Evolutionary conservation across 35 echinoderm and acorn worm genomes (phyloP).

Genomic region (Diadema setosum): DNA sequence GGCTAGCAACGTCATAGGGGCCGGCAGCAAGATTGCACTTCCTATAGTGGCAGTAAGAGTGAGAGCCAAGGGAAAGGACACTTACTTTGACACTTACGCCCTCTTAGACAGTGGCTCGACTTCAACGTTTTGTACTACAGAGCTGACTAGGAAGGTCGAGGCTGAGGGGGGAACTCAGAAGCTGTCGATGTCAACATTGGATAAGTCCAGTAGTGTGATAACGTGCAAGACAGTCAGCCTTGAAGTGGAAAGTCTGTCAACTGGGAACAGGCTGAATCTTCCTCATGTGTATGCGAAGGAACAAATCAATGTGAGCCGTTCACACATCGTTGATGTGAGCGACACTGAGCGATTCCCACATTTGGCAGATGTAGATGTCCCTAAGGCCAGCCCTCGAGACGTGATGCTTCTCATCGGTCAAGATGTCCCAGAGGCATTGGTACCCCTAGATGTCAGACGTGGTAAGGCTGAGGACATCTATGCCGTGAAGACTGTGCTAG

Average conservation of each 20-base stretch:
- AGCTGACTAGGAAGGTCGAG: not conserved
- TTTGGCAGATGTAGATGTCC: not conserved
- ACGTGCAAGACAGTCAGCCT: not conserved
- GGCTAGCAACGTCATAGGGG: not conserved
- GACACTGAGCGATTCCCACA: slow-evolving; percentile 10
- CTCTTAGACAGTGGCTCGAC: slow-evolving; percentile 58
- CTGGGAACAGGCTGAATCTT: not conserved
- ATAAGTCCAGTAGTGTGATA: not conserved
- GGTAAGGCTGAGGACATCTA: slow-evolving; percentile 15
- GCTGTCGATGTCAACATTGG: slow-evolving; percentile 22
- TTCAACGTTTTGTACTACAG: slow-evolving; percentile 22
- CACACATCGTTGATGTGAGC: not conserved
- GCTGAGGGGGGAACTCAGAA: not conserved
- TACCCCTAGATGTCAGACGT: slow-evolving; percentile 21
- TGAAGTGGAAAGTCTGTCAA: not conserved
- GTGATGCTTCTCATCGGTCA: slow-evolving; percentile 44
- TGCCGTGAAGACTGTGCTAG: slow-evolving; percentile 17
- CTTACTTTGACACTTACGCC: slow-evolving; percentile 15
- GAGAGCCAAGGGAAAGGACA: not conserved
- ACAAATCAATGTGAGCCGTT: not conserved
- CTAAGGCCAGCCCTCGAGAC: not conserved
- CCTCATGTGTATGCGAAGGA: not conserved
- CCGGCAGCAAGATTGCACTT: not conserved
- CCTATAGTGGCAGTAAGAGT: slow-evolving; percentile 20
- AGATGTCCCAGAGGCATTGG: slow-evolving; percentile 24